These are phyloP conservation scores for Holocentrus rufus DNA, from an alignment of 2,797 vertebrate genomes.

Conservation along the genomic window DNA sequence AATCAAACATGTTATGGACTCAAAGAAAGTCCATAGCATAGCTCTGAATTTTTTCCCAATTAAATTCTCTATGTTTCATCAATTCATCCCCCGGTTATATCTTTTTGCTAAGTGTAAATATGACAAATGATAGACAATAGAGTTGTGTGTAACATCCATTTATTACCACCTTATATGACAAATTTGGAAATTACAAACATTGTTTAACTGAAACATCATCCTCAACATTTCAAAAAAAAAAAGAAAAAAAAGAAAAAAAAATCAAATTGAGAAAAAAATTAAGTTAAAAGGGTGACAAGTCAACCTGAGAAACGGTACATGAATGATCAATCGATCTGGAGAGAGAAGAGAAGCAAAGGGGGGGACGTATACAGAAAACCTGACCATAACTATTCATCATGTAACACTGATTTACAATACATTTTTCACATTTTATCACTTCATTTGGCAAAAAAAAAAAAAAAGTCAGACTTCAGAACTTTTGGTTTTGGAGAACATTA, in stretches of 20 bases:
- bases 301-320: slow-evolving; percentile 79
- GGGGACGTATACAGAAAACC: slow-evolving; percentile 62
- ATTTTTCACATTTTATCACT: slow-evolving; percentile 57
- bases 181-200: slow-evolving; percentile 83
- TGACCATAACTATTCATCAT: slow-evolving; percentile 47
- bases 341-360: slow-evolving; percentile 51
- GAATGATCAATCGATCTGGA: slow-evolving; percentile 63
- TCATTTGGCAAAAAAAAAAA: slow-evolving; percentile 47
- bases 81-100: neutral
- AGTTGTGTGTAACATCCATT: slow-evolving; percentile 82
- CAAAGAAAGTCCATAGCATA: neutral
- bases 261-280: slow-evolving; percentile 65
- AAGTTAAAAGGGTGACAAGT: slow-evolving; percentile 74
- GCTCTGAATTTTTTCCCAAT: too few species aligned
- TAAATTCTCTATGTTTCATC: too few species aligned
- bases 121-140: neutral
- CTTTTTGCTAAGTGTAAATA: neutral
- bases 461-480: slow-evolving; percentile 42
- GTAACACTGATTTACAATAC: slow-evolving; percentile 57
- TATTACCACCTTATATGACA: slow-evolving; percentile 85
- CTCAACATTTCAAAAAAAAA: slow-evolving; percentile 68
- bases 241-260: slow-evolving; percentile 60
- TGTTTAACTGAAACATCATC: slow-evolving; percentile 75
- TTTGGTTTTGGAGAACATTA: slow-evolving; percentile 61
- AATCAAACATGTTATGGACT: neutral